Evolutionary conservation across 2,797 vertebrate genomes (phyloP), one percentile per base, ranked within the genome.

Genomic region (Cottoperca gobio): DNA sequence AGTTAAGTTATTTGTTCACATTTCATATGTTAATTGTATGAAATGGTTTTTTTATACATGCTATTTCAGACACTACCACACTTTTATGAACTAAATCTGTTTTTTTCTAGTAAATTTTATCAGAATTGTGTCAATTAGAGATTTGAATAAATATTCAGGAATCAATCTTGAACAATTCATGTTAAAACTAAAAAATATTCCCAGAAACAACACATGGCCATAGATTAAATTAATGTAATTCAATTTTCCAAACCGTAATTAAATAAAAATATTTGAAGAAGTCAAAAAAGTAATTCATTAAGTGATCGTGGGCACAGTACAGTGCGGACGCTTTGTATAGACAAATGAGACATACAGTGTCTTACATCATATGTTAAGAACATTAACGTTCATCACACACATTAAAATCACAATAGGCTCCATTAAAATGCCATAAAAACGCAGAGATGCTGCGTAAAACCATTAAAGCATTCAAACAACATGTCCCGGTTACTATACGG

Each of bases 371-470:
- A 64, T 43, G 75, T 45, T 58, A 49, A 73, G 61, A 74, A 39
- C 60, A 72, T 79, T 77, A 62, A 60, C 46, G 67, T 59, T 70
- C 55, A 69, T 76, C 46, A 49, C 19, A 37, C 10, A 21, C n/a
- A 28, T 79, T 69, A 84, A 79, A 82, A 68, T 62, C 73, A 42
- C 49, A 75, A 50, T 2, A 24, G 49, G 40, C 21, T 2, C 31
- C 68, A 66, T 83, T 70, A 89, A 83, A 74, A 64, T 45, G 42
- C 24, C 54, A 68, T 83, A 72, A 76, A 86, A 81, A 63, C 53
- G 75, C 37, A 43, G 70, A 70, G 66, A 75, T 14, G 57, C n/a
- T 11, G 46, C 74, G 73, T 81, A 75, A 87, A 84, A 76, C 0
- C 55, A 24, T 33, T 48, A 67, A 78, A 68, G 35, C 57, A 14